Evolutionary conservation across 2,113 vertebrate species (phyloP).

Genomic region (Corythornis madagascariensis): DNA sequence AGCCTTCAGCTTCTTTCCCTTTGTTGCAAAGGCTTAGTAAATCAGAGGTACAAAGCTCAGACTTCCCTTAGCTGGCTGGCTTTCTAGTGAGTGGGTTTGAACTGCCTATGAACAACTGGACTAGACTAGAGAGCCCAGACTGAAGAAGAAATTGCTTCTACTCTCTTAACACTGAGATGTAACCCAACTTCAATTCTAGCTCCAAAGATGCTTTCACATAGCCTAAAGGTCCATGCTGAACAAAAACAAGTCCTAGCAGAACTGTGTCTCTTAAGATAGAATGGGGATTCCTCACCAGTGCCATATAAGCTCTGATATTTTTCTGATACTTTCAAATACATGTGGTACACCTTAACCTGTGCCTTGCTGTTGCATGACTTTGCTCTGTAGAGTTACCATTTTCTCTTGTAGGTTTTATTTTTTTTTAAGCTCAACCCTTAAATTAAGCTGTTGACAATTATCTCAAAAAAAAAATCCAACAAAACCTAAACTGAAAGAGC

Average conservation of each 20-base stretch:
- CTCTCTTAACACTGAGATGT: neutral
- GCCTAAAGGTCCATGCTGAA: neutral
- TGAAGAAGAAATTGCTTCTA: neutral
- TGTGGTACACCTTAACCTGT: neutral
- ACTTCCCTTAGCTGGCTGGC: neutral
- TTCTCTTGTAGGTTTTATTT: neutral
- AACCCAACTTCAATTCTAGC: neutral
- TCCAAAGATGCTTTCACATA: neutral
- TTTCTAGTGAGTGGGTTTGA: neutral
- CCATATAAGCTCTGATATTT: neutral
- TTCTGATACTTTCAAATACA: neutral
- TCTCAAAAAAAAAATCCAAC: neutral
- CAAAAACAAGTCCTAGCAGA: neutral
- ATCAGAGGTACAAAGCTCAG: fast-evolving
- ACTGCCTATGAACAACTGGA: neutral
- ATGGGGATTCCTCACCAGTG: neutral
- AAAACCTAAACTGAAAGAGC: neutral
- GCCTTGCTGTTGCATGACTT: neutral
- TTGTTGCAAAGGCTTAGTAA: neutral
- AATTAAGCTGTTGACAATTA: neutral
- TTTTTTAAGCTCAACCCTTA: neutral
- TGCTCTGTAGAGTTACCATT: neutral
- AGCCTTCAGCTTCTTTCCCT: neutral
- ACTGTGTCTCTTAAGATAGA: neutral
- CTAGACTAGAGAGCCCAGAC: neutral